Percentiles rank a stretch among this genome's conserved stretches.
Conservation (phyloP, 2,797 vertebrate genomes). For the Neoniphon sammara region DNA sequence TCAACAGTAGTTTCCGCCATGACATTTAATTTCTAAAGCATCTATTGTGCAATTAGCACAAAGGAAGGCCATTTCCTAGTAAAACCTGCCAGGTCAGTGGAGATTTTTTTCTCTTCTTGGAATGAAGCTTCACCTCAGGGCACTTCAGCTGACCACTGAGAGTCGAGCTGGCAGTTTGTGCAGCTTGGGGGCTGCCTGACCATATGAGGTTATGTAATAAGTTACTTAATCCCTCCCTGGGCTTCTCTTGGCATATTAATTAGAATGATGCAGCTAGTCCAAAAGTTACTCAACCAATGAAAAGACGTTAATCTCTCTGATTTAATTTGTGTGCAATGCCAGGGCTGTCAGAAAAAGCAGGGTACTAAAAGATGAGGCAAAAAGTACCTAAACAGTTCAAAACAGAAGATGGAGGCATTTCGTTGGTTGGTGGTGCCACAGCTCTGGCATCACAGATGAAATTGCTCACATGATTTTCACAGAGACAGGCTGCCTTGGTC, state of each 20-base stretch:
- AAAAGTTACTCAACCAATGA: conserved; percentile 62
- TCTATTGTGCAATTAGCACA: background rate
- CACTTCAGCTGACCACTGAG: conserved; percentile 39
- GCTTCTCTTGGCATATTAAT: conserved; percentile 54
- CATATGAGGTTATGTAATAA: conserved; percentile 67
- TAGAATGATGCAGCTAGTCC: conserved; percentile 50
- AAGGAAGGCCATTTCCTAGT: conserved; percentile 3
- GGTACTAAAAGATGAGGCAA: conserved; percentile 5
- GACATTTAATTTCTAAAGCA: background rate
- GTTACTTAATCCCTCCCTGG: conserved; percentile 52
- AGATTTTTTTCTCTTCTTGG: background rate
- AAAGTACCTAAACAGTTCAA: background rate
- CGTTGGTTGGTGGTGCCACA: background rate
- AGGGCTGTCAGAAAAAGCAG: conserved; percentile 11
- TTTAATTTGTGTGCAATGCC: conserved; percentile 45
- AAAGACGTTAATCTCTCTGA: conserved; percentile 55
- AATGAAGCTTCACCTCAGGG: conserved; percentile 20
- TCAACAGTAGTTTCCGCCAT: too few relatives aligned
- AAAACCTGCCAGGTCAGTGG: conserved; percentile 22
- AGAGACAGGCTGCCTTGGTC: too few relatives aligned
- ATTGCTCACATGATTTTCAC: too few relatives aligned
- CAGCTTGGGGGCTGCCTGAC: conserved; percentile 34
- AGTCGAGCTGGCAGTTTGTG: conserved; percentile 43
- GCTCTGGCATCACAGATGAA: too few relatives aligned
- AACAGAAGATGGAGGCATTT: background rate